phyloP scores from a whole-genome alignment of 2,113 vertebrate species.

The Cnemophilus loriae region DNA sequence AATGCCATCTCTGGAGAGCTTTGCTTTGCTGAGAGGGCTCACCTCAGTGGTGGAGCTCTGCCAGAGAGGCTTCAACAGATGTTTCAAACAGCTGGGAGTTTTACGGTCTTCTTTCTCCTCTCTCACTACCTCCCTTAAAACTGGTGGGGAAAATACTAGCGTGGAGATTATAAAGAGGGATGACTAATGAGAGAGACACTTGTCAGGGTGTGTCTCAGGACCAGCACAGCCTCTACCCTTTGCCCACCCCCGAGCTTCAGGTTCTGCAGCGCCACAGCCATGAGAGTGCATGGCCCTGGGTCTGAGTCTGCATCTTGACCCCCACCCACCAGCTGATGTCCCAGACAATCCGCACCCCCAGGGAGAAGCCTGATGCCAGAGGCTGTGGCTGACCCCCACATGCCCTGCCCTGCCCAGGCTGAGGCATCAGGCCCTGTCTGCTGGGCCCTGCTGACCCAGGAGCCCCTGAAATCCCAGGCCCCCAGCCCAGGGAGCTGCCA shows the following conservation, averaged over 20 bases:
- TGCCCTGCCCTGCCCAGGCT: neutral
- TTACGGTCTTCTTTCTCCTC: neutral
- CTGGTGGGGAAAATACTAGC: neutral
- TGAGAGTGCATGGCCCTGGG: rapidly evolving
- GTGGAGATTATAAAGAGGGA: neutral
- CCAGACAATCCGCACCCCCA: neutral
- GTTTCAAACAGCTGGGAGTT: neutral
- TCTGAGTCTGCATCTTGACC: neutral
- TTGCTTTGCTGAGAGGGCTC: neutral
- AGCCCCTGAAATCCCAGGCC: rapidly evolving
- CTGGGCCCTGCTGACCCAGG: rapidly evolving
- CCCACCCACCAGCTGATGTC: neutral
- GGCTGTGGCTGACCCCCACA: neutral
- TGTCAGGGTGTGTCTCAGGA: rapidly evolving
- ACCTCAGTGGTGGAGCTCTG: neutral
- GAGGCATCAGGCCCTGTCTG: neutral
- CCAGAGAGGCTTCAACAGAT: neutral
- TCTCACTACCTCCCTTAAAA: rapidly evolving
- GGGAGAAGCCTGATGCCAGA: rapidly evolving
- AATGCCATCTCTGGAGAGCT: neutral
- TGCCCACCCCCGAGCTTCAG: rapidly evolving
- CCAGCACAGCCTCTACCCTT: neutral
- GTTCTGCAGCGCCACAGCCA: neutral
- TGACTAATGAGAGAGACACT: neutral
- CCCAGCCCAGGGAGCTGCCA: neutral